phyloP scores from a whole-genome alignment of 1,140 invertebrate genomes.

The Coptotermes formosanus region DNA sequence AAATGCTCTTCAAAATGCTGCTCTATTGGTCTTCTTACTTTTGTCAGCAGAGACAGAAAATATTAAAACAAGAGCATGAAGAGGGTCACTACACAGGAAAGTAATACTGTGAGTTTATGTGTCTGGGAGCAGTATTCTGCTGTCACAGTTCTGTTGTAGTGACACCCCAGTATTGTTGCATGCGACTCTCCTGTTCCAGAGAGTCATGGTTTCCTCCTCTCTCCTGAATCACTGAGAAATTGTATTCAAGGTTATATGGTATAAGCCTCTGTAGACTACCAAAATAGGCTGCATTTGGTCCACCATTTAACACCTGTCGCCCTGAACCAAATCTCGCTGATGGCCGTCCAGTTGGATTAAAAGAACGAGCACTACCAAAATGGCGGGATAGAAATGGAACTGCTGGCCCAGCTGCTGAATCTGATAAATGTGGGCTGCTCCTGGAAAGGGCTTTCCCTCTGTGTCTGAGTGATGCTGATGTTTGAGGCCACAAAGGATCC shows the following conservation, averaged over 20 bases:
- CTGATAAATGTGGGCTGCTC: constrained; percentile 58
- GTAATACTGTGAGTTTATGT: too few species aligned
- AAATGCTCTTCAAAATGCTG: too few species aligned
- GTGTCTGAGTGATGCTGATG: too few species aligned
- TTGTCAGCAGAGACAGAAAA: too few species aligned
- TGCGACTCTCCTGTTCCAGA: constrained; percentile 71
- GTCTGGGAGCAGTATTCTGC: not conserved
- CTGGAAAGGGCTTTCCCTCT: constrained; percentile 50
- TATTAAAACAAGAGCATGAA: too few species aligned
- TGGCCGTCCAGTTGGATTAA: constrained; percentile 52
- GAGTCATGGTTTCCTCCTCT: constrained; percentile 55
- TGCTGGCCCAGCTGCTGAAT: constrained; percentile 48
- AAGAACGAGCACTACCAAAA: constrained; percentile 75
- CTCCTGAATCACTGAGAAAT: constrained; percentile 67
- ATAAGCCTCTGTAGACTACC: constrained; percentile 77
- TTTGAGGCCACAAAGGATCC: constrained; percentile 24
- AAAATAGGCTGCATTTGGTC: constrained; percentile 81
- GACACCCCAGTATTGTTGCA: constrained; percentile 86
- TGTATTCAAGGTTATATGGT: constrained; percentile 82
- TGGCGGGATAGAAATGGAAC: constrained; percentile 66
- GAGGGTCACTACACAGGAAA: too few species aligned
- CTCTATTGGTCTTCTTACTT: too few species aligned
- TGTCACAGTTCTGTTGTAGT: constrained; percentile 74
- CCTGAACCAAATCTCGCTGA: constrained; percentile 13
- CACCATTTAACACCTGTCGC: constrained; percentile 50